Base-by-base conservation (phyloP, 2,888 invertebrate genomes). In the Palloptera scutellata region DNA sequence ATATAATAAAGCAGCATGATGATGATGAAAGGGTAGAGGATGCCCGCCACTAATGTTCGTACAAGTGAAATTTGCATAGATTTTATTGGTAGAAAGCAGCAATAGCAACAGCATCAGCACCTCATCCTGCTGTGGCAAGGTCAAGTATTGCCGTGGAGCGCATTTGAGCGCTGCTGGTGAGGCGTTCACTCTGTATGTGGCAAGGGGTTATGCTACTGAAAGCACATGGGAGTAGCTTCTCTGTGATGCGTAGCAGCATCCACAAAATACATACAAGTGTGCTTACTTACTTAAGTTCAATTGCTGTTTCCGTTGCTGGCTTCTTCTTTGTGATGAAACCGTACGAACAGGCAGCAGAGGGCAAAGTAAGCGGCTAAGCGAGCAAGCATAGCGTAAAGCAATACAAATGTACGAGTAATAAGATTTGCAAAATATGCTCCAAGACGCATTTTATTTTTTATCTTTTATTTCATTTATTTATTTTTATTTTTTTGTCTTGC, bases 271-370 rank as follows among this genome's bases (percentile, higher is more conserved):
- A 30, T 30, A 30, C 69, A 71, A 67, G 70, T 68, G 68, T 68
- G 74, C 70, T 76, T 77, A 79, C 75, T 48, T 53, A 65, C 43
- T 79, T 75, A 73, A 78, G 76, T 76, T 78, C 79, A 80, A 78
- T 78, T 78, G 78, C 66, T 74, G 69, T 75, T 80, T 78, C 78
- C 80, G 80, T 68, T 73, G 66, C 5, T 54, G 17, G n/a, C 48
- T 48, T 20, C 12, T 45, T 15, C 11, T 42, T 20, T 13, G 8
- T 42, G 45, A n/a, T 59, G 13, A 48, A 40, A 11, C 13, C 57
- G 57, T 40, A 13, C 41, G 40, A 30, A 11, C 10, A 57, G 15
- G 41, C 12, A 53, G 53, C 15, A 11, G 48, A 48, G 13, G 19
- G 53, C 53, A 53, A 53, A 17, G 19, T 17, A 53, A 53, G 30